Percentiles rank a stretch among this genome's conserved stretches.
phyloP scores from a whole-genome alignment of 2,888 invertebrate genomes.

The Mesochorus sp. region DNA sequence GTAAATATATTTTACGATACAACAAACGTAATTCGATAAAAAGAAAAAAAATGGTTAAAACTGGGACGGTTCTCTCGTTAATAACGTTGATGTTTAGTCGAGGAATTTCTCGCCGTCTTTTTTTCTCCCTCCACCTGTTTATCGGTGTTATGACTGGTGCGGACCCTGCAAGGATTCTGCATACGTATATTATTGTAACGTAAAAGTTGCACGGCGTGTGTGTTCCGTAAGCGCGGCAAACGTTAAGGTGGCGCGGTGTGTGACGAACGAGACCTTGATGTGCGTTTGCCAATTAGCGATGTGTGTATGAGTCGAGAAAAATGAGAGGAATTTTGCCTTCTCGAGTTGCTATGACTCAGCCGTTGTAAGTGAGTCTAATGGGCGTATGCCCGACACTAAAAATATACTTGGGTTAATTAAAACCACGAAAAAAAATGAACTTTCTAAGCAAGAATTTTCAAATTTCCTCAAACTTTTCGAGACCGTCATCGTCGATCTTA shows the following conservation, averaged over 20 bases:
- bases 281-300: conserved; percentile 71
- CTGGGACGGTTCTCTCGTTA: conserved; percentile 11
- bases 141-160: conserved; percentile 20
- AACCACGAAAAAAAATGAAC: too few species aligned
- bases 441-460: too few species aligned
- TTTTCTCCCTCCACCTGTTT: not conserved
- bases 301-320: conserved; percentile 45
- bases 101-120: conserved; percentile 11
- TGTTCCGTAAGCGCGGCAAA: conserved; percentile 12
- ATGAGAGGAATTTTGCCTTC: conserved; percentile 25
- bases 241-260: conserved; percentile 15
- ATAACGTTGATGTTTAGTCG: conserved; percentile 2
- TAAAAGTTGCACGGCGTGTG: conserved; percentile 1
- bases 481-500: too few species aligned
- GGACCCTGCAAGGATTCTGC: too few species aligned
- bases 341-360: conserved; percentile 70
- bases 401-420: conserved; percentile 16
- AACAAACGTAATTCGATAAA: not conserved
- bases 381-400: conserved; percentile 60
- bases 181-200: not conserved
- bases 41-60: not conserved
- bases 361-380: conserved; percentile 70
- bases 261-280: conserved; percentile 71
- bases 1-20: too few species aligned
- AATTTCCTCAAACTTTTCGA: too few species aligned